Percentiles rank a stretch among this genome's conserved stretches.
Conservation (phyloP, 1,140 invertebrate species). For the Drosophila pachea region DNA sequence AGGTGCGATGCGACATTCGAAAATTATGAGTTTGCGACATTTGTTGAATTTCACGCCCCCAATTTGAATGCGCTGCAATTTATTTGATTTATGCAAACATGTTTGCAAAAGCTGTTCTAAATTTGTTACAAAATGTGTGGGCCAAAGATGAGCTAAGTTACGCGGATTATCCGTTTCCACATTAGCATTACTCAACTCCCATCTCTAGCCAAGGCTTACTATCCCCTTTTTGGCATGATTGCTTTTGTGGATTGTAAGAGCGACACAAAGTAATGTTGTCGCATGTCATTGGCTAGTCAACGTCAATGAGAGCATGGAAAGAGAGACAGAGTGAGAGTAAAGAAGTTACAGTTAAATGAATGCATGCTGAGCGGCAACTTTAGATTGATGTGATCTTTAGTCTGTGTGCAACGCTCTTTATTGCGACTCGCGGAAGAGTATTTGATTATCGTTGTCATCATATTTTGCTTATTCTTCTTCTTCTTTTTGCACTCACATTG, state of each 20-base stretch:
- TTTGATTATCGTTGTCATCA: background rate
- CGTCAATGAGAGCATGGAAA: background rate
- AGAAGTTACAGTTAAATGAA: background rate
- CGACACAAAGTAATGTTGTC: no score
- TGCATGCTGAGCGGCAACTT: background rate
- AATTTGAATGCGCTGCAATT: constrained; percentile 31
- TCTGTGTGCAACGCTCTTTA: no score
- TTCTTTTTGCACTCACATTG: background rate
- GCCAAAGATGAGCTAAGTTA: no score
- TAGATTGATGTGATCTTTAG: background rate
- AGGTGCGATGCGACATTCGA: constrained; percentile 30
- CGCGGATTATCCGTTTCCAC: no score
- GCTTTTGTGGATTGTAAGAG: no score
- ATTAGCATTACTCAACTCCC: no score
- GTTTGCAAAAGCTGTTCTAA: constrained; percentile 3
- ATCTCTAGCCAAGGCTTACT: no score
- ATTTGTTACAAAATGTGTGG: no score
- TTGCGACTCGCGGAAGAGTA: background rate
- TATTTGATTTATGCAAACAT: constrained; percentile 25
- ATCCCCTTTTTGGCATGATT: no score
- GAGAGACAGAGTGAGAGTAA: background rate
- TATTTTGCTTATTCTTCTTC: background rate
- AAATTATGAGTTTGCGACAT: constrained; percentile 15
- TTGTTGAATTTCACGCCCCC: constrained; percentile 33
- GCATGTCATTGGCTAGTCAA: no score